phyloP scores from a whole-genome alignment of 2,888 invertebrate species.

The Micropterix aruncella region DNA sequence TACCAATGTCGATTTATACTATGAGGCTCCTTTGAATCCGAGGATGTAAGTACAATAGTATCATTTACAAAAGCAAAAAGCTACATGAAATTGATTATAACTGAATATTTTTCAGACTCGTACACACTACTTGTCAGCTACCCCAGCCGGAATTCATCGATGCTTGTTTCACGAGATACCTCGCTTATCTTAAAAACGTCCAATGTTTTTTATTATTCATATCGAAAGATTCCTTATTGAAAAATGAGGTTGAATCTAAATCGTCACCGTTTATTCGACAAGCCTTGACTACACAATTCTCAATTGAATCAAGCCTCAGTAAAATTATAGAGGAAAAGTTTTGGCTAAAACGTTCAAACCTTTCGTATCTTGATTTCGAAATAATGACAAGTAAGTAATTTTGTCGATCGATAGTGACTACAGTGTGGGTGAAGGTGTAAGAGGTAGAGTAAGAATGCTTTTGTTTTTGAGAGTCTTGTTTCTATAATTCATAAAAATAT shows the following conservation, averaged over 20 bases:
- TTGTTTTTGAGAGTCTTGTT: no score
- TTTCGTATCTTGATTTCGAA: background rate
- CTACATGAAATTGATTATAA: no score
- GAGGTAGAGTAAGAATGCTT: no score
- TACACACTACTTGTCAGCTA: background rate
- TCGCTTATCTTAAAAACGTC: background rate
- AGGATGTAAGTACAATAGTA: no score
- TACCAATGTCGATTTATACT: no score
- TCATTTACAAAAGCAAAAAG: no score
- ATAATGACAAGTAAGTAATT: background rate
- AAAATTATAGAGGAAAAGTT: background rate
- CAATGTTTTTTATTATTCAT: background rate
- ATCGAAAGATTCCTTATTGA: no score
- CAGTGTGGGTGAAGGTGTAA: no score
- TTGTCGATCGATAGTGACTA: background rate
- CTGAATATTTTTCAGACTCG: background rate
- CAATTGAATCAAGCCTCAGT: background rate
- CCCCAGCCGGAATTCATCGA: background rate
- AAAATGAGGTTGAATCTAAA: no score
- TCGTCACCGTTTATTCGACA: background rate
- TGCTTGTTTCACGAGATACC: background rate
- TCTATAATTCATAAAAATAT: no score
- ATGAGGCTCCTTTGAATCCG: no score
- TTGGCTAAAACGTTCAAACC: background rate
- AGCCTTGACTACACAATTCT: background rate